These are phyloP conservation scores for Rhabditophanes sp. DNA, from an alignment of 2,888 invertebrate genomes.

Conservation along the genomic window DNA sequence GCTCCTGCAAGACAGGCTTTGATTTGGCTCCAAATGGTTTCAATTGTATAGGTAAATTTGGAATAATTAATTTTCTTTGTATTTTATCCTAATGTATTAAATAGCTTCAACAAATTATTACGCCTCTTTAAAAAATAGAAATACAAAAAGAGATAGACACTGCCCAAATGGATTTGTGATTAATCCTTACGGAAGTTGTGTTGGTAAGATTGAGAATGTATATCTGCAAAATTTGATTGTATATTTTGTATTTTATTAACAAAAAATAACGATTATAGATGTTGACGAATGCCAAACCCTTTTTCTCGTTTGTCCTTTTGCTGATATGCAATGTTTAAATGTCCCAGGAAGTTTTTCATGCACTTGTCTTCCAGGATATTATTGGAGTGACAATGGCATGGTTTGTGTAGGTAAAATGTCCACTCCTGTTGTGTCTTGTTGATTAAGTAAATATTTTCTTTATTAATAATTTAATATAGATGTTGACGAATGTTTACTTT, in stretches of 20 bases:
- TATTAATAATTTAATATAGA: constrained; percentile 16
- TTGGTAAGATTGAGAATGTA: no score
- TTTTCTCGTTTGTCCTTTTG: constrained; percentile 12
- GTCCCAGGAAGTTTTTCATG: constrained; percentile 58
- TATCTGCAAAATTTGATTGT: no score
- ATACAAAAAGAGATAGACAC: no score
- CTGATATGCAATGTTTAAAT: constrained; percentile 52
- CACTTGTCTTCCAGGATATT: constrained; percentile 53
- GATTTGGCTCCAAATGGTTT: constrained; percentile 34
- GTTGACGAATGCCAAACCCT: constrained; percentile 14
- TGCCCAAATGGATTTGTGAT: no score
- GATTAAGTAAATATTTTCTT: constrained; percentile 4
- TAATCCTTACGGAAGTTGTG: no score
- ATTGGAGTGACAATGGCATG: constrained; percentile 15
- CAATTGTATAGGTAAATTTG: constrained; percentile 33
- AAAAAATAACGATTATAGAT: constrained; percentile 13
- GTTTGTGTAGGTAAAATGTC: constrained; percentile 22
- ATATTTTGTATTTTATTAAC: no score
- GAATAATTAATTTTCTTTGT: neutral
- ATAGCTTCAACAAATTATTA: constrained; percentile 1
- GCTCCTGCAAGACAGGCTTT: constrained; percentile 36
- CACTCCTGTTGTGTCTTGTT: neutral
- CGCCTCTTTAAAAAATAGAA: constrained; percentile 1
- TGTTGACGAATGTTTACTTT: constrained; percentile 39
- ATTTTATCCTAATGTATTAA: neutral